Conservation (phyloP, 2,113 vertebrate species). For the Chauna torquata region DNA sequence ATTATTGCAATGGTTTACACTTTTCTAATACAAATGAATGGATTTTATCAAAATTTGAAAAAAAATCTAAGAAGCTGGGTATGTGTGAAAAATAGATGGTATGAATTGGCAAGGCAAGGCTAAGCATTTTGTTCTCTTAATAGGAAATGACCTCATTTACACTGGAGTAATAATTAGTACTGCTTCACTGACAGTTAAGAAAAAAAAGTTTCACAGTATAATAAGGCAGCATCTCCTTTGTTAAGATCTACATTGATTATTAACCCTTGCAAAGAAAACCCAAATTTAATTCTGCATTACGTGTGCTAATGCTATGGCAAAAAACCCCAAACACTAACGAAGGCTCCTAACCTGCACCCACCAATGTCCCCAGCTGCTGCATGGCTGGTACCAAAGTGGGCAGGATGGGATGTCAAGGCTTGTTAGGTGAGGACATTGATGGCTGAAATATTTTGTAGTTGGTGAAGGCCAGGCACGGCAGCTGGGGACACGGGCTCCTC, state of each 20-base stretch:
- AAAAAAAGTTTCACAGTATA: constrained; percentile 90
- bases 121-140: constrained; percentile 89
- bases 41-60: constrained; percentile 86
- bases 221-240: constrained; percentile 89
- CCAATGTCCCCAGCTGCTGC: background rate
- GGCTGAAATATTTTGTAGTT: constrained; percentile 44
- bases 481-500: background rate
- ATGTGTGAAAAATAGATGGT: constrained; percentile 88
- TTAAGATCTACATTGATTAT: constrained; percentile 83
- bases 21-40: constrained; percentile 91
- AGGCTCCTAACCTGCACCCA: background rate
- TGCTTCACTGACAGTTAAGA: constrained; percentile 90
- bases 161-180: constrained; percentile 90
- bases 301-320: background rate
- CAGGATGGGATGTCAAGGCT: background rate
- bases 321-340: background rate
- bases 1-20: constrained; percentile 87
- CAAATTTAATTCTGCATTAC: constrained; percentile 44
- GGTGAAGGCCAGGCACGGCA: background rate
- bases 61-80: constrained; percentile 83
- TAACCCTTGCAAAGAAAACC: constrained; percentile 79
- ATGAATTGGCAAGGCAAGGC: constrained; percentile 87
- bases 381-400: background rate
- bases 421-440: background rate
- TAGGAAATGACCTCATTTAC: constrained; percentile 91